These are phyloP conservation scores for Bothrops alternatus DNA, from an alignment of 2,797 vertebrate species.

Conservation along the genomic window DNA sequence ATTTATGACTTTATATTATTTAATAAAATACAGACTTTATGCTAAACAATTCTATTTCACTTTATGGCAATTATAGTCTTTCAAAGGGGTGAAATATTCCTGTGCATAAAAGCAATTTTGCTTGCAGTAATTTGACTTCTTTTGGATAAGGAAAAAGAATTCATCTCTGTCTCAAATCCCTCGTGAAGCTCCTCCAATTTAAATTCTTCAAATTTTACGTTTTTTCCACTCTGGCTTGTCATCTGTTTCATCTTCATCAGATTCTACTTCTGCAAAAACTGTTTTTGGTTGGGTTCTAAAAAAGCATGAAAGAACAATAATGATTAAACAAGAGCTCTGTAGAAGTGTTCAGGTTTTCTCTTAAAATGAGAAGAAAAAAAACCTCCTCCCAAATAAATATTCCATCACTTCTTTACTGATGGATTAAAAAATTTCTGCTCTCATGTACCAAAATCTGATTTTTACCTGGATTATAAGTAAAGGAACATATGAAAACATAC, in stretches of 20 bases:
- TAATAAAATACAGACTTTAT: constrained; percentile 43
- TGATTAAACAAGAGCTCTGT: not conserved
- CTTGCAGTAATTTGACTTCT: constrained; percentile 32
- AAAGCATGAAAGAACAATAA: constrained; percentile 53
- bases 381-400: not conserved
- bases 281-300: constrained; percentile 91
- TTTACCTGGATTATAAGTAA: constrained; percentile 50
- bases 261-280: constrained; percentile 90
- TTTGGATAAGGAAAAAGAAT: constrained; percentile 31
- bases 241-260: constrained; percentile 89
- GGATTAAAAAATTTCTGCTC: not conserved
- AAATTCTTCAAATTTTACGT: constrained; percentile 87
- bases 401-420: not conserved
- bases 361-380: constrained; percentile 11
- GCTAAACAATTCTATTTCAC: not conserved
- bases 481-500: constrained; percentile 9
- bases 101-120: constrained; percentile 22
- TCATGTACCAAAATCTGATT: constrained; percentile 17
- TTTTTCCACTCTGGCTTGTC: constrained; percentile 98
- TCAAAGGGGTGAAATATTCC: not conserved
- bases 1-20: constrained; percentile 3
- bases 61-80: constrained; percentile 19
- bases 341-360: constrained; percentile 14
- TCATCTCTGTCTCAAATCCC: constrained; percentile 18
- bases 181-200: constrained; percentile 13